A percentile compares a stretch with the other conserved stretches of the same genome.
Conservation (phyloP, 64 coral and sea anemone species). For the Stichodactyla helianthus region DNA sequence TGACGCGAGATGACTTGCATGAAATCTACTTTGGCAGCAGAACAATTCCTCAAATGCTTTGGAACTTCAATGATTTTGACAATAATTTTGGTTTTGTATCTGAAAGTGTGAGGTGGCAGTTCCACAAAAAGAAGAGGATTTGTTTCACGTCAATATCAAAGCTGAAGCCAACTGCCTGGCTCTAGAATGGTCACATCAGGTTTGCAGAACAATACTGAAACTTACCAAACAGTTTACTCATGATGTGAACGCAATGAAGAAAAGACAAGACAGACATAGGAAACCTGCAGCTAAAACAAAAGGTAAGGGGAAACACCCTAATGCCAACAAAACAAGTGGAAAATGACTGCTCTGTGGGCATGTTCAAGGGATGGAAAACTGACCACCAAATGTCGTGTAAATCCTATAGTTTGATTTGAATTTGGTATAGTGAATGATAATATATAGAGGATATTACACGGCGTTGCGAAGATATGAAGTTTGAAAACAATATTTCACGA, state of each 20-base stretch:
- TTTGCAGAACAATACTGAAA: conserved; percentile 45
- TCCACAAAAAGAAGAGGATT: neutral
- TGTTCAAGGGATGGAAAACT: too few relatives aligned
- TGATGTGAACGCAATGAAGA: neutral
- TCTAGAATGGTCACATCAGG: conserved; percentile 84
- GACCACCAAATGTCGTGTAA: too few relatives aligned
- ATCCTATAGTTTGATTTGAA: too few relatives aligned
- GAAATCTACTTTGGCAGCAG: too few relatives aligned
- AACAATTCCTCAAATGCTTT: too few relatives aligned
- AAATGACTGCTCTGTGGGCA: too few relatives aligned
- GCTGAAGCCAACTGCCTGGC: conserved; percentile 52
- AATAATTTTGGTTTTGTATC: neutral
- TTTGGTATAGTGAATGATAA: too few relatives aligned
- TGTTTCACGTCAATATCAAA: conserved; percentile 15
- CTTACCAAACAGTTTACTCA: conserved; percentile 6
- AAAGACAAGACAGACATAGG: neutral
- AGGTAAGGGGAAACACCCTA: neutral
- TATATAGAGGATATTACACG: too few relatives aligned
- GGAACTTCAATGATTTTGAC: neutral
- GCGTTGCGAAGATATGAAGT: too few relatives aligned
- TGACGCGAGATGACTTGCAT: too few relatives aligned
- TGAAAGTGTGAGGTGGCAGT: neutral
- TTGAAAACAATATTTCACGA: too few relatives aligned
- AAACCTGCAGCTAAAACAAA: neutral
- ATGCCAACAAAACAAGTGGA: too few relatives aligned